These are phyloP conservation scores for Cossypha dichroa DNA, from an alignment of 2,797 vertebrate genomes.

Conservation along the genomic window DNA sequence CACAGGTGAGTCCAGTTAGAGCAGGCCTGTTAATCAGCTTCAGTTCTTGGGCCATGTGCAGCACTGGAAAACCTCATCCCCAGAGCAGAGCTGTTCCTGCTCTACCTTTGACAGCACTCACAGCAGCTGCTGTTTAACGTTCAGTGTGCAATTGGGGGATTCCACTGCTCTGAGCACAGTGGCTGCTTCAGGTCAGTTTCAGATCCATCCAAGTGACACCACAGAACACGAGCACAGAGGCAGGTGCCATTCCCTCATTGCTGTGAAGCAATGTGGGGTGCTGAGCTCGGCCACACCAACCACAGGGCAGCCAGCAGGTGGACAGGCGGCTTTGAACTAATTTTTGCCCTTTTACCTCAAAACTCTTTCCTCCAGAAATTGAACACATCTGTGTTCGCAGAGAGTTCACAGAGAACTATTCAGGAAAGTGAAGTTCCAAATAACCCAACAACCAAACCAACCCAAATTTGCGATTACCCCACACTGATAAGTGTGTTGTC, in stretches of 20 bases:
- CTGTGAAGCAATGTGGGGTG: neutral
- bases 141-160: rapidly evolving
- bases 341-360: neutral
- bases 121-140: neutral
- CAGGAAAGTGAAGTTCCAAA: neutral
- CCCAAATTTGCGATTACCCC: neutral
- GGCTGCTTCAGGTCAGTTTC: neutral
- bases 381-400: neutral
- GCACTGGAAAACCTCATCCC: neutral
- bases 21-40: neutral
- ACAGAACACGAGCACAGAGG: neutral
- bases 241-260: neutral
- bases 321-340: neutral
- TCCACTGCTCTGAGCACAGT: neutral
- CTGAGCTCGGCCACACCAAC: neutral
- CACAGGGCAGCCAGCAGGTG: neutral
- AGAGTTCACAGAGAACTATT: neutral
- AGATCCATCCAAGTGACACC: neutral
- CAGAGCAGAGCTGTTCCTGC: neutral
- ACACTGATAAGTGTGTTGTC: neutral
- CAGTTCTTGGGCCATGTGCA: neutral
- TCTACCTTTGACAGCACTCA: neutral
- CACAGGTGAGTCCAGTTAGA: neutral
- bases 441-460: neutral
- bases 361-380: neutral